A percentile compares a stretch with the other conserved stretches of the same genome.
Evolutionary conservation across 2,888 invertebrate species (phyloP).

Genomic region (Boloria euphrosyne): DNA sequence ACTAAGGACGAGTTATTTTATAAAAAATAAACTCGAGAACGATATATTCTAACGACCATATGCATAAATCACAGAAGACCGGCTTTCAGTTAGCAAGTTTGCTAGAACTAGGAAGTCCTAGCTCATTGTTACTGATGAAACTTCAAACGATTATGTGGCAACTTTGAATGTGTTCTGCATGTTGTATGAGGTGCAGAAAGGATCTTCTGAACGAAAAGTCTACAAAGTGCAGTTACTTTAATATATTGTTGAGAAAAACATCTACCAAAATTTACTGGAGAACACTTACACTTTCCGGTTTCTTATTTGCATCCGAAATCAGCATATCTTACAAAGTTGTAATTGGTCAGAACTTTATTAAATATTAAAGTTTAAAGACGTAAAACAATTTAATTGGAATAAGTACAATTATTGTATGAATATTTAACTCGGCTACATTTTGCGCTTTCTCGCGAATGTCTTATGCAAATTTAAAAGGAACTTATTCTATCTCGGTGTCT

Average conservation of each 20-base stretch:
- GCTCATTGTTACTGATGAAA: slow-evolving; percentile 41
- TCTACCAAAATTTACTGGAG: neutral
- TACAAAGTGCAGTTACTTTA: slow-evolving; percentile 29
- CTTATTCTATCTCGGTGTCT: slow-evolving; percentile 33
- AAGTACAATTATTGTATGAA: slow-evolving; percentile 25
- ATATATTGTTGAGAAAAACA: slow-evolving; percentile 11
- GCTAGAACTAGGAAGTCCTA: slow-evolving; percentile 35
- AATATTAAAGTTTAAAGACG: slow-evolving; percentile 12
- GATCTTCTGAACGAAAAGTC: slow-evolving; percentile 30
- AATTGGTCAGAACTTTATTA: slow-evolving; percentile 3
- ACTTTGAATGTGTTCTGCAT: slow-evolving; percentile 38
- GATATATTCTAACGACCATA: slow-evolving; percentile 20
- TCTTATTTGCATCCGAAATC: neutral
- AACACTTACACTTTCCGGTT: neutral
- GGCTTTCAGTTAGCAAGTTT: slow-evolving; percentile 33
- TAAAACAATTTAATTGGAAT: slow-evolving; percentile 21
- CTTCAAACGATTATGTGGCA: slow-evolving; percentile 38
- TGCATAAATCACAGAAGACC: slow-evolving; percentile 36
- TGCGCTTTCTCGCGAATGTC: slow-evolving; percentile 28
- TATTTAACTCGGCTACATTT: slow-evolving; percentile 25
- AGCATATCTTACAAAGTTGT: slow-evolving; percentile 4
- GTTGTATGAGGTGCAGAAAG: slow-evolving; percentile 30
- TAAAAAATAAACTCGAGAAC: slow-evolving; percentile 15
- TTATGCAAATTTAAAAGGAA: slow-evolving; percentile 38
- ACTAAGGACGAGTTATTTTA: neutral